Conservation (phyloP, 92 coral and sea anemone species). For the Plumapathes pennacea region DNA sequence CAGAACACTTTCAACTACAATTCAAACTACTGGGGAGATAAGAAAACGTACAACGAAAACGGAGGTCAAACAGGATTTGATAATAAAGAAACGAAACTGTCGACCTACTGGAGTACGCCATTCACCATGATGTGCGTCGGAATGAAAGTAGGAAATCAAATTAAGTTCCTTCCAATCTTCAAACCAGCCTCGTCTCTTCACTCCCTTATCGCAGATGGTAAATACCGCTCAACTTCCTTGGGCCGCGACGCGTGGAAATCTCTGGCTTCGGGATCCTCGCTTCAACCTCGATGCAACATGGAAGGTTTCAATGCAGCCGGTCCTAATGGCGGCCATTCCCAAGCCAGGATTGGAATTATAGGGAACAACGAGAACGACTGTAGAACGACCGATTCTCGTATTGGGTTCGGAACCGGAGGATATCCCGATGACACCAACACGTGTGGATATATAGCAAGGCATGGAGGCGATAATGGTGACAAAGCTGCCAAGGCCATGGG, state of each 20-base stretch:
- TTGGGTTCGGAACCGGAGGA: slow-evolving; percentile 17
- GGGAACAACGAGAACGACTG: neutral
- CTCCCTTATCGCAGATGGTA: neutral
- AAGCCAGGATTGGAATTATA: slow-evolving; percentile 5
- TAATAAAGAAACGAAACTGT: slow-evolving; percentile 3
- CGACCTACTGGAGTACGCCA: slow-evolving; percentile 5
- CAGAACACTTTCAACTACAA: too few relatives aligned
- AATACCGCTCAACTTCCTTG: neutral
- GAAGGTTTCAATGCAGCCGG: slow-evolving; percentile 2
- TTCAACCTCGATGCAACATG: neutral
- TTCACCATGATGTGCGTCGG: slow-evolving; percentile 4
- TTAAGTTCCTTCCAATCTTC: neutral
- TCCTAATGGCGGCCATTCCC: neutral
- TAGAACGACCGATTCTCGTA: neutral
- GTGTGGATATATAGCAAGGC: slow-evolving; percentile 9
- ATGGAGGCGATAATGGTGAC: neutral
- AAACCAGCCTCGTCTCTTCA: slow-evolving; percentile 4
- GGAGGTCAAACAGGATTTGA: neutral
- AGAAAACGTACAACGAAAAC: neutral
- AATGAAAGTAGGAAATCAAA: neutral
- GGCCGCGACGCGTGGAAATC: neutral
- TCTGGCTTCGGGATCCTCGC: slow-evolving; percentile 6
- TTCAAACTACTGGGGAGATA: slow-evolving; percentile 9
- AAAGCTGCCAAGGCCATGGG: slow-evolving; percentile 3
- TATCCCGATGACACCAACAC: neutral